phyloP scores from a whole-genome alignment of 2,888 invertebrate genomes.

The Brachyptera risi region DNA sequence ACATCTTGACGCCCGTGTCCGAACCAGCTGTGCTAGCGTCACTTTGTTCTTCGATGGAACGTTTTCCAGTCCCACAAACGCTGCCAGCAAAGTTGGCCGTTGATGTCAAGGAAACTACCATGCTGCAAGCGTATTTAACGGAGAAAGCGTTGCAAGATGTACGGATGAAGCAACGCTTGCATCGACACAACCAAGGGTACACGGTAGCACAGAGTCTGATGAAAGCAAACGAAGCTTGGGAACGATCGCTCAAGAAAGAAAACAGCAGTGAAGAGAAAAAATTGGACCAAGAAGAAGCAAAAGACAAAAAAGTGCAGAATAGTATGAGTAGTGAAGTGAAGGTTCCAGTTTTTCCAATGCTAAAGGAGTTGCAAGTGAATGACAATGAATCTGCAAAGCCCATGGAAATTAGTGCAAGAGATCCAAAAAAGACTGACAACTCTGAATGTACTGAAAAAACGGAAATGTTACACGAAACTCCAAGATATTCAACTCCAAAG shows the following conservation, averaged over 20 bases:
- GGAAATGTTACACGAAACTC: neutral
- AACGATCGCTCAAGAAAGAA: neutral
- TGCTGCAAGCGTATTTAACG: conserved; percentile 68
- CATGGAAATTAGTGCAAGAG: no score
- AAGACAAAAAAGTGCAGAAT: no score
- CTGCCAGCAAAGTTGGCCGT: conserved; percentile 23
- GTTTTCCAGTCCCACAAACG: conserved; percentile 49
- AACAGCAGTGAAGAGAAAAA: neutral
- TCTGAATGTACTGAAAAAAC: neutral
- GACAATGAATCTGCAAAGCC: no score
- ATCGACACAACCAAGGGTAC: conserved; percentile 9
- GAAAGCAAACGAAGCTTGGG: neutral
- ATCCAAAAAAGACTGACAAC: no score
- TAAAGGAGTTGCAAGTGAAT: neutral
- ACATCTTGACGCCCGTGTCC: conserved; percentile 57
- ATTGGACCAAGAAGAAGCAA: no score
- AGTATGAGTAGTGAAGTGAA: no score
- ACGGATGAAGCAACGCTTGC: conserved; percentile 59
- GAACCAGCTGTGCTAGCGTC: conserved; percentile 60
- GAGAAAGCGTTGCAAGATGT: conserved; percentile 67
- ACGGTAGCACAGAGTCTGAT: neutral
- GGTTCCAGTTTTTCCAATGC: neutral
- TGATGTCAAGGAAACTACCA: conserved; percentile 51
- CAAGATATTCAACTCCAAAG: no score
- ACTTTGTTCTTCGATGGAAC: conserved; percentile 59